phyloP scores from a whole-genome alignment of 1,140 invertebrate species.

The Solen grandis region DNA sequence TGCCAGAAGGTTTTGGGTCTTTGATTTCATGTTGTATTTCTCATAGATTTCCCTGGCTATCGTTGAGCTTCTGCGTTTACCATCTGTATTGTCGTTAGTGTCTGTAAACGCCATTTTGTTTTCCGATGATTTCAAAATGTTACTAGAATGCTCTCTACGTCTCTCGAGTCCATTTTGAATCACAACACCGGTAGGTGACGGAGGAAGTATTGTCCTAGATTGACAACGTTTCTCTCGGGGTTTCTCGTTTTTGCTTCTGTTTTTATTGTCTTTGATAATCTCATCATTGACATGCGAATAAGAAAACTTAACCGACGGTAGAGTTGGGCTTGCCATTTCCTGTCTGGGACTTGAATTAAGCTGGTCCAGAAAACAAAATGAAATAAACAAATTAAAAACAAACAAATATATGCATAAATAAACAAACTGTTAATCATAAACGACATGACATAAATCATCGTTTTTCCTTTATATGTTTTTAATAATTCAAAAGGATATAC shows the following conservation, averaged over 20 bases:
- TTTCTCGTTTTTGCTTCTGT: not conserved
- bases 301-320: conserved; percentile 42
- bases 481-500: not conserved
- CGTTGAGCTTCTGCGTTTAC: conserved; percentile 25
- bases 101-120: no score
- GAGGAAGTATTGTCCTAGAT: conserved; percentile 27
- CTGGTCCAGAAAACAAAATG: no score
- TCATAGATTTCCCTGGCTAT: conserved; percentile 48
- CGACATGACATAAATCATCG: not conserved
- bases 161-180: conserved; percentile 46
- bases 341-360: conserved; percentile 11
- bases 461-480: conserved; percentile 6
- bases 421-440: no score
- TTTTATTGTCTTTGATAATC: conserved; percentile 7
- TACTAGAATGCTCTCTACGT: no score
- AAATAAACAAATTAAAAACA: conserved; percentile 7
- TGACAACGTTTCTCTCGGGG: not conserved
- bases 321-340: conserved; percentile 44
- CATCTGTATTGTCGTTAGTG: conserved; percentile 14
- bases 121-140: no score
- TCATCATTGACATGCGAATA: conserved; percentile 27
- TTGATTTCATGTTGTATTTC: conserved; percentile 50
- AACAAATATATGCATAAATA: not conserved
- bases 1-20: conserved; percentile 21
- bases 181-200: conserved; percentile 39